These are phyloP conservation scores for Casuarius casuarius DNA, from an alignment of 2,113 vertebrate genomes.

Conservation along the genomic window DNA sequence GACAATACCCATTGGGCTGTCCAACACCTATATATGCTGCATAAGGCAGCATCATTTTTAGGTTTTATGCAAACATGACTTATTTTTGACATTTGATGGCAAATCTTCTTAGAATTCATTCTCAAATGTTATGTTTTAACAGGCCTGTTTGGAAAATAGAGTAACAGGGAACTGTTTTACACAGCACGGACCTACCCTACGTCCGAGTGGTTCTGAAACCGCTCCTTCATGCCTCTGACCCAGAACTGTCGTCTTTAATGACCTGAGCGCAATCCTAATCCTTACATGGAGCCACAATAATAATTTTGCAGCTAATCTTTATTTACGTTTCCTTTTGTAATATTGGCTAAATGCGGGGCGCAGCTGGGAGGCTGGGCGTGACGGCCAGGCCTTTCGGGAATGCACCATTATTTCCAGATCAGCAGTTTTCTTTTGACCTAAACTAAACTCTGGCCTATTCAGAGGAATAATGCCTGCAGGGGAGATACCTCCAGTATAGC, in stretches of 20 bases:
- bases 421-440: constrained; percentile 79
- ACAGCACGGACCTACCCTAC: rapidly evolving
- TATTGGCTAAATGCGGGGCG: background rate
- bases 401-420: constrained; percentile 82
- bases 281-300: background rate
- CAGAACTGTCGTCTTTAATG: background rate
- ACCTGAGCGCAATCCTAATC: background rate
- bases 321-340: constrained; percentile 51
- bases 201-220: background rate
- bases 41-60: background rate
- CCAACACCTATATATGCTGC: background rate
- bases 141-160: background rate
- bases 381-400: constrained; percentile 69
- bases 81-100: background rate
- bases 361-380: constrained; percentile 67
- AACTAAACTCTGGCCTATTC: constrained; percentile 76
- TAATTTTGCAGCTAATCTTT: constrained; percentile 50
- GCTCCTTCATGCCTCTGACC: background rate
- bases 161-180: background rate
- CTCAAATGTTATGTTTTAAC: background rate
- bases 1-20: background rate
- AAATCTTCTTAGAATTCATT: background rate
- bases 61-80: background rate
- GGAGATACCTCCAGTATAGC: constrained; percentile 61
- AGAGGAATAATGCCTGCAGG: constrained; percentile 66